Conservation (phyloP, 2,797 vertebrate genomes). For the Micromesistius poutassou region DNA sequence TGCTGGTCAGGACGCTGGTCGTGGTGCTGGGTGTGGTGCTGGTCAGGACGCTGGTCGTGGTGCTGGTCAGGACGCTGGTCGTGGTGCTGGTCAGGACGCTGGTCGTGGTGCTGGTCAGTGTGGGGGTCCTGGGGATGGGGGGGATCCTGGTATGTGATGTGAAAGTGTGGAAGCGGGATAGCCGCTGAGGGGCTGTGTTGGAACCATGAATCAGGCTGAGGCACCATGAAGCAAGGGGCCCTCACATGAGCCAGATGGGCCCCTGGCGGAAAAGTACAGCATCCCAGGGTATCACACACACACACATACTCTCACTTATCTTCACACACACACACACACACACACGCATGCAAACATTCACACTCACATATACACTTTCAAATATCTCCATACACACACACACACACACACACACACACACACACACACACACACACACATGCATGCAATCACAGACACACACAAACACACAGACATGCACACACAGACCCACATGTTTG, state of each 20-base stretch:
- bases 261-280: slow-evolving; percentile 41
- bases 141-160: slow-evolving; percentile 52
- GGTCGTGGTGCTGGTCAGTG: not conserved
- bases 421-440: not conserved
- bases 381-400: not conserved
- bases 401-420: slow-evolving; percentile 2
- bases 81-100: no score
- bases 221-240: slow-evolving; percentile 62
- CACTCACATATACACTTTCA: not conserved
- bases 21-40: no score
- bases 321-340: no score
- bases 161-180: slow-evolving; percentile 62
- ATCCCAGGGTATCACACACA: slow-evolving; percentile 27
- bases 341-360: not conserved
- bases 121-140: slow-evolving; percentile 7
- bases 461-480: not conserved
- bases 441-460: no score
- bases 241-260: slow-evolving; percentile 71
- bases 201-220: slow-evolving; percentile 69
- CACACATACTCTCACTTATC: slow-evolving; percentile 1
- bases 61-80: no score
- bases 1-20: no score
- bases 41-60: no score
- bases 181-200: slow-evolving; percentile 71
- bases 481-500: not conserved